Evolutionary conservation across 1,140 invertebrate genomes (phyloP), one percentile per base, ranked within the genome.

Genomic region (Drosophila asahinai): DNA sequence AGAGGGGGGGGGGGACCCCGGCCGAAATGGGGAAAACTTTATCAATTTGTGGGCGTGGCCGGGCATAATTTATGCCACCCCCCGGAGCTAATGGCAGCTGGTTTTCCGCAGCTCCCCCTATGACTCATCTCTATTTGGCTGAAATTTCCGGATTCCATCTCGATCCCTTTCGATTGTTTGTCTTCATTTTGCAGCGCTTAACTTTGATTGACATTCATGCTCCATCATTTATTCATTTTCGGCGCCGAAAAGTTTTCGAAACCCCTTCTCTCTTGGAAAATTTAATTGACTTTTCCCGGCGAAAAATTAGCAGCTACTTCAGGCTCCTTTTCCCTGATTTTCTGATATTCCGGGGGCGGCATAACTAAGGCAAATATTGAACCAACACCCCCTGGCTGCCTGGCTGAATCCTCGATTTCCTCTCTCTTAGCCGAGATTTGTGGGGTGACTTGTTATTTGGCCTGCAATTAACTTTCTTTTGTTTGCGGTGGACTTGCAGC

Each of bases 151-250:
- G 78, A 63, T 72, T 71, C 71, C 81, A 73, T 68, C 72, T 63
- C 70, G 58, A 81, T 67, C 57, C 55, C 54, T 45, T 64, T 57
- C 77, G 68, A 80, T 73, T 80, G 77, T 80, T 80, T 80, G 77
- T 80, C 77, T 80, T 74, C 77, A 80, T 80, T 80, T 73, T 74
- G 67, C 68, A 75, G 68, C 60, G 84, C 81, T 86, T 79, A 89
- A 84, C 78, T 74, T 80, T 89, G 86, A 89, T 89, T 89, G 86
- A 89, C 86, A 89, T 89, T 89, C 86, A 89, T 90, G 86, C 78
- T 65, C 75, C 81, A 89, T 89, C 86, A 90, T 89, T 89, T 90
- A 90, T 89, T 90, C 86, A 89, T 90, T 89, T 73, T 81, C 38
- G 73, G 73, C 77, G 80, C 77, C 65, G 66, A 64, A 79, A 79